Evolutionary conservation across 2,888 invertebrate genomes (phyloP).

Genomic region (Acleris cristana): DNA sequence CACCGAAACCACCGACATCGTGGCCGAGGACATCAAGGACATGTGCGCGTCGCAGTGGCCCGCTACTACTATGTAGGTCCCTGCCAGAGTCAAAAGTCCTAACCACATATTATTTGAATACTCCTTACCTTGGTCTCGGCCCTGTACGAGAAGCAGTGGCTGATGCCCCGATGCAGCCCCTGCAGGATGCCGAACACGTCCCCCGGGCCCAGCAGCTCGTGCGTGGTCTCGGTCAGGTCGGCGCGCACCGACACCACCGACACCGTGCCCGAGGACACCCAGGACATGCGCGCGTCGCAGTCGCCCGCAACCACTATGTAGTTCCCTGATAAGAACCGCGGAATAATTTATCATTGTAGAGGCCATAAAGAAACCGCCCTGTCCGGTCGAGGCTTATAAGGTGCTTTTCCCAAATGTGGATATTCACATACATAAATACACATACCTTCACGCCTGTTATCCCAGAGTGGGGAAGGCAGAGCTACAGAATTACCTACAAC

Average conservation of each 20-base stretch:
- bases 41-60: slow-evolving; percentile 82
- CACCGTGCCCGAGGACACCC: slow-evolving; percentile 77
- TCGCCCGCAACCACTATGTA: slow-evolving; percentile 82
- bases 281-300: slow-evolving; percentile 81
- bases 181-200: slow-evolving; percentile 82
- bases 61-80: slow-evolving; percentile 80
- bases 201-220: slow-evolving; percentile 70
- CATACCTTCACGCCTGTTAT: no score
- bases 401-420: no score
- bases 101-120: neutral
- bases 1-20: slow-evolving; percentile 73
- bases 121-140: slow-evolving; percentile 72
- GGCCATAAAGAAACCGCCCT: no score
- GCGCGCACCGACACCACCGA: slow-evolving; percentile 72
- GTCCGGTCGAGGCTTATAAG: no score
- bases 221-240: slow-evolving; percentile 74
- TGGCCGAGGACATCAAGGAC: slow-evolving; percentile 80
- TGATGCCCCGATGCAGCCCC: slow-evolving; percentile 72
- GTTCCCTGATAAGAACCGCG: slow-evolving; percentile 61
- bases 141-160: slow-evolving; percentile 81
- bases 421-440: no score
- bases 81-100: slow-evolving; percentile 44
- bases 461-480: no score
- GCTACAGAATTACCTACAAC: no score
- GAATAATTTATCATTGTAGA: no score